Conservation (phyloP, 2,888 invertebrate species). For the Microchrysa polita region DNA sequence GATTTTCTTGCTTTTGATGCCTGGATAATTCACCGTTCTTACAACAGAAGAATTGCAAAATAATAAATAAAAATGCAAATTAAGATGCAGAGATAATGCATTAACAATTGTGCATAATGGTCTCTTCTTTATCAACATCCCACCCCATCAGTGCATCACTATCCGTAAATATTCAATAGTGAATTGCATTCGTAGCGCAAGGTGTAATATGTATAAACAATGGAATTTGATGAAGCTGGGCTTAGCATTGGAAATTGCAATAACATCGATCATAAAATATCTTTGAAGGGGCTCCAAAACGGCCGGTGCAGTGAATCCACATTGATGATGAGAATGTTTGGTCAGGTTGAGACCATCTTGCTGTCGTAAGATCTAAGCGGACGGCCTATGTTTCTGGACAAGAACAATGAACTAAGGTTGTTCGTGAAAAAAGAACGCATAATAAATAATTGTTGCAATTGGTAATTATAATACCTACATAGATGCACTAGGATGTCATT, state of each 20-base stretch:
- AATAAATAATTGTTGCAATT: not conserved
- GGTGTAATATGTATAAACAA: slow-evolving; percentile 26
- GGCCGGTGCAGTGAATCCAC: not conserved
- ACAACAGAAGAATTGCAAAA: slow-evolving; percentile 8
- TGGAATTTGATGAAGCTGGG: not conserved
- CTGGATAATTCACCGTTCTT: not conserved
- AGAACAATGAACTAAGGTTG: not conserved
- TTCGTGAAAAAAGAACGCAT: not conserved
- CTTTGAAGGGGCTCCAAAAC: slow-evolving; percentile 3
- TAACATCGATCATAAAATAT: slow-evolving; percentile 32
- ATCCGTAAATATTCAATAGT: slow-evolving; percentile 11
- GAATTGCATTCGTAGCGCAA: not conserved
- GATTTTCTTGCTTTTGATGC: not conserved
- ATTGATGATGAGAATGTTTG: slow-evolving; percentile 23
- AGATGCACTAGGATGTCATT: too few relatives aligned
- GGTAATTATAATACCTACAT: too few relatives aligned
- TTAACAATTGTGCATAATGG: not conserved
- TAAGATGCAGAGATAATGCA: slow-evolving; percentile 6
- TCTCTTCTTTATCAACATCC: not conserved
- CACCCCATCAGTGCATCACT: too few relatives aligned
- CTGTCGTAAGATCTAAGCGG: not conserved
- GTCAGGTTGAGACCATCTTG: slow-evolving; percentile 8
- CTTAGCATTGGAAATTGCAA: slow-evolving; percentile 16
- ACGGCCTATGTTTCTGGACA: not conserved
- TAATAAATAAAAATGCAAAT: not conserved